Conservation (phyloP, 2,888 invertebrate species). For the Papilio elwesi region DNA sequence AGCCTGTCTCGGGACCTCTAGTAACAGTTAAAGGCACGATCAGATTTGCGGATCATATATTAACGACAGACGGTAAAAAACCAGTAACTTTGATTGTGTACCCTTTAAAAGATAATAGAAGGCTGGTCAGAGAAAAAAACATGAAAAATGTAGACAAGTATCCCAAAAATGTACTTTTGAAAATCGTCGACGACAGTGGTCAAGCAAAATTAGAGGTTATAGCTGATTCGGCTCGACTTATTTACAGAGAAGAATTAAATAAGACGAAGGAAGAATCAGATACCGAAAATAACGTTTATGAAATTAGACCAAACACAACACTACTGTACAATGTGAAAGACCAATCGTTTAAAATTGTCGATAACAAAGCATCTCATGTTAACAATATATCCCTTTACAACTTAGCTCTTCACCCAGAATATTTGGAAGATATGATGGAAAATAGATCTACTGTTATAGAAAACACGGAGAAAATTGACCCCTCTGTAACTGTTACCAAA, state of each 20-base stretch:
- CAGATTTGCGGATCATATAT: neutral
- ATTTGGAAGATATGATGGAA: neutral
- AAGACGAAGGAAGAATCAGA: neutral
- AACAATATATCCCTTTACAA: neutral
- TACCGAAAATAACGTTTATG: neutral
- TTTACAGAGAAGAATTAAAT: conserved; percentile 5
- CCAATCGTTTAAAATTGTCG: conserved; percentile 31
- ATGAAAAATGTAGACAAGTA: neutral
- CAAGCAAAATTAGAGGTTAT: conserved; percentile 30
- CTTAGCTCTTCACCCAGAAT: neutral
- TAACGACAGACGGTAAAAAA: neutral
- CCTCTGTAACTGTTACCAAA: neutral
- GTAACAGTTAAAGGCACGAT: neutral
- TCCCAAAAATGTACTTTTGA: conserved; percentile 29
- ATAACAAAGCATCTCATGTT: neutral
- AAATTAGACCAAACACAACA: conserved; percentile 32
- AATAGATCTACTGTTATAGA: neutral
- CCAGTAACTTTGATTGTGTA: conserved; percentile 20
- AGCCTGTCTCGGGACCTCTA: neutral
- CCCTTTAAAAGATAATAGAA: conserved; percentile 28
- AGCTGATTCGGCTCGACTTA: conserved; percentile 9
- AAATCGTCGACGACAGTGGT: conserved; percentile 34
- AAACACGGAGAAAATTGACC: neutral
- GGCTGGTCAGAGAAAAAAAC: neutral
- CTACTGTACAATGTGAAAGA: conserved; percentile 26